phyloP scores from a whole-genome alignment of 2,797 vertebrate genomes.

The Myiotriccus ornatus region DNA sequence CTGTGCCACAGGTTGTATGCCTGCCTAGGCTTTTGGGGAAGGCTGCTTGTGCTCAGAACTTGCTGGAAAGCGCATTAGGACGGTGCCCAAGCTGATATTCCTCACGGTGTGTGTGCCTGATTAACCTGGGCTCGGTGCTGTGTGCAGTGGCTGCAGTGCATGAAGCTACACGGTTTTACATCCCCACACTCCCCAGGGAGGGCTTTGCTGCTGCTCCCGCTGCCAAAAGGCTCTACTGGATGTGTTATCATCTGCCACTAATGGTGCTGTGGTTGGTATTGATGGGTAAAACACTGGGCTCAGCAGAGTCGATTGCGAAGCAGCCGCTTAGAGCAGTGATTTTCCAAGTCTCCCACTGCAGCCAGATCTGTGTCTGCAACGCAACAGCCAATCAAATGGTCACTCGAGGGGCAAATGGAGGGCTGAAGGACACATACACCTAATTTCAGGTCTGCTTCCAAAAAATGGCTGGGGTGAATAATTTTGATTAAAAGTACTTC shows the following conservation, averaged over 20 bases:
- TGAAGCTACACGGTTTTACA: not conserved
- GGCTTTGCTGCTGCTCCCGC: not conserved
- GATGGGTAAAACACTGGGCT: not conserved
- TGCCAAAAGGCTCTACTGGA: not conserved
- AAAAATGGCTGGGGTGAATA: not conserved
- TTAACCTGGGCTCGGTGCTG: not conserved
- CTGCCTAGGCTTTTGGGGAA: not conserved
- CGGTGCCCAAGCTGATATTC: not conserved
- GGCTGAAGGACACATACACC: not conserved
- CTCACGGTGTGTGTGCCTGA: not conserved
- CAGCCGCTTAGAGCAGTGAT: not conserved
- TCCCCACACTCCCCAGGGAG: not conserved
- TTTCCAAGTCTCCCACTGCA: not conserved
- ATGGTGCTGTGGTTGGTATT: not conserved
- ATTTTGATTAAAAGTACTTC: not conserved
- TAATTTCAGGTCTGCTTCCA: not conserved
- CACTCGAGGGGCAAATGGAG: not conserved
- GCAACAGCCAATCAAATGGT: not conserved
- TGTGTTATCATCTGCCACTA: not conserved
- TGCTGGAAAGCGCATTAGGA: not conserved
- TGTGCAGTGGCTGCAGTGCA: not conserved
- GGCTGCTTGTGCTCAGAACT: not conserved
- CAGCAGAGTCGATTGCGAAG: not conserved
- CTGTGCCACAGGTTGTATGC: not conserved
- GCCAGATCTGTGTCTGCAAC: not conserved